Percentiles rank a stretch among this genome's conserved stretches.
Conservation (phyloP, 1,140 invertebrate species). For the Gryllus bimaculatus region DNA sequence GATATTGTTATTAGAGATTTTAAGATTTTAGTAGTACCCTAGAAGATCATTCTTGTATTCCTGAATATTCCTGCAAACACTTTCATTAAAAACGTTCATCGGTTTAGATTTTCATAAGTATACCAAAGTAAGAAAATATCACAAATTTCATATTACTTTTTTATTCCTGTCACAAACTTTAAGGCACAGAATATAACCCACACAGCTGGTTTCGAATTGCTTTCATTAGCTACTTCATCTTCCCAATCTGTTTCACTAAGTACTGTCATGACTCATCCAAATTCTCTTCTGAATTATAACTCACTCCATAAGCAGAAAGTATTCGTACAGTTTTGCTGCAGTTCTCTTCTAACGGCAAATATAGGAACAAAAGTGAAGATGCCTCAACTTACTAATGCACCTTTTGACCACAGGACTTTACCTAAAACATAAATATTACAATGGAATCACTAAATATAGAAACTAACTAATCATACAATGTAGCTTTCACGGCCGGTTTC, state of each 20-base stretch:
- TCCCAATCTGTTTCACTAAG: constrained; percentile 83
- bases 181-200: constrained; percentile 63
- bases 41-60: no score
- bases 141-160: not conserved
- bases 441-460: no score
- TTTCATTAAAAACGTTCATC: no score
- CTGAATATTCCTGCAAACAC: no score
- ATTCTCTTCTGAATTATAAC: constrained; percentile 25
- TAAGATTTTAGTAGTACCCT: no score
- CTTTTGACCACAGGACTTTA: constrained; percentile 9
- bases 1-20: no score
- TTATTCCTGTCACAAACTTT: constrained; percentile 17
- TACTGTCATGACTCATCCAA: constrained; percentile 39
- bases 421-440: constrained; percentile 13
- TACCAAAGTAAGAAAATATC: no score
- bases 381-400: constrained; percentile 12
- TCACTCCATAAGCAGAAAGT: constrained; percentile 67
- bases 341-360: constrained; percentile 72
- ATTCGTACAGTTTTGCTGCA: constrained; percentile 73
- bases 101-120: no score
- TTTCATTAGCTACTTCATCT: constrained; percentile 51
- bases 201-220: constrained; percentile 73
- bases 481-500: no score
- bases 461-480: no score
- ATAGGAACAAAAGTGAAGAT: constrained; percentile 69